Conservation (phyloP, 2,888 invertebrate genomes). For the Eupsilia transversa region DNA sequence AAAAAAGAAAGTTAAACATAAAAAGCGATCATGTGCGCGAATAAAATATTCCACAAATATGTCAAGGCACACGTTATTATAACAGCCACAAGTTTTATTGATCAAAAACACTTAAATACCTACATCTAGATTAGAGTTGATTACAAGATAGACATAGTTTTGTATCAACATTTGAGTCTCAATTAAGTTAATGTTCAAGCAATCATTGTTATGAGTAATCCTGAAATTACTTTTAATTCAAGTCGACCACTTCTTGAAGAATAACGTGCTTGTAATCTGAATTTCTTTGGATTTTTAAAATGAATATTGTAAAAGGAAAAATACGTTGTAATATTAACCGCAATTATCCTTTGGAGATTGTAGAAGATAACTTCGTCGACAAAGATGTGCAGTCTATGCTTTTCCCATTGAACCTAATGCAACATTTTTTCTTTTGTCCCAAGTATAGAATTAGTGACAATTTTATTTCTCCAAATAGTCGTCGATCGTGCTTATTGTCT, state of each 20-base stretch:
- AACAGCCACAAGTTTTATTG: not conserved
- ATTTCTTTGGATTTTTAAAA: not conserved
- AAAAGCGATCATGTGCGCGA: not conserved
- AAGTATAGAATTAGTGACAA: conserved; percentile 18
- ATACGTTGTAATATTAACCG: not conserved
- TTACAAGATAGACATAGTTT: not conserved
- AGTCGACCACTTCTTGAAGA: not conserved
- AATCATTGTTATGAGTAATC: not conserved
- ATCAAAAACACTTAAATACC: too few relatives aligned
- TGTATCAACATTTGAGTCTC: not conserved
- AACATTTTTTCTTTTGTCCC: conserved; percentile 10
- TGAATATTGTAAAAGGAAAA: not conserved
- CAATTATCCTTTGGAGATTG: too few relatives aligned
- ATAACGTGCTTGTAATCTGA: not conserved
- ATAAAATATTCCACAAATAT: not conserved
- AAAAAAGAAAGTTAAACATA: not conserved
- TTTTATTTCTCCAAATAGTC: conserved; percentile 8
- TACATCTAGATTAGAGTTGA: too few relatives aligned
- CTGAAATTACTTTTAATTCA: not conserved
- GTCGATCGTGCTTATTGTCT: not conserved
- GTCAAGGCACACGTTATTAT: not conserved
- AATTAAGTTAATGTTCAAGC: conserved; percentile 1
- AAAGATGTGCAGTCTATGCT: conserved; percentile 33
- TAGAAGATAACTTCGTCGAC: conserved; percentile 5
- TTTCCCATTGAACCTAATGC: conserved; percentile 14